Percentiles rank a stretch among this genome's conserved stretches.
Evolutionary conservation across 2,888 invertebrate genomes (phyloP).

Genomic region (Ditula angustiorana): DNA sequence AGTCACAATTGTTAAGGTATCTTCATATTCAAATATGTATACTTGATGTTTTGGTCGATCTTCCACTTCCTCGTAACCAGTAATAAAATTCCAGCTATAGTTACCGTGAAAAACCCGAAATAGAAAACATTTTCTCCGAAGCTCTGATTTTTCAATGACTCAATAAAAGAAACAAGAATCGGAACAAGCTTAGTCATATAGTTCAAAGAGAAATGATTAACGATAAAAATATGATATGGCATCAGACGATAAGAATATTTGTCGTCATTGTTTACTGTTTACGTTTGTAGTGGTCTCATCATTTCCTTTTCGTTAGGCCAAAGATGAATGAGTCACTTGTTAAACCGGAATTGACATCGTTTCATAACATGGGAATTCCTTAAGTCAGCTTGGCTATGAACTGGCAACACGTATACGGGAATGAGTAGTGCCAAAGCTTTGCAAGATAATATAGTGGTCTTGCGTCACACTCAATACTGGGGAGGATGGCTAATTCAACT

Average conservation of each 20-base stretch:
- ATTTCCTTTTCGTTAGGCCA: conserved; percentile 29
- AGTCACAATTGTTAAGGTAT: neutral
- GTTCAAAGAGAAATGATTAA: conserved; percentile 19
- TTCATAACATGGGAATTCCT: conserved; percentile 48
- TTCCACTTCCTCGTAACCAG: neutral
- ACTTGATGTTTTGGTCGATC: neutral
- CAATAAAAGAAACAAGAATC: conserved; percentile 6
- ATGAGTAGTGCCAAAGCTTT: conserved; percentile 43
- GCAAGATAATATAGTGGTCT: conserved; percentile 32
- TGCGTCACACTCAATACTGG: conserved; percentile 26
- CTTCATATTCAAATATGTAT: neutral
- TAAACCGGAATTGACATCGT: conserved; percentile 42
- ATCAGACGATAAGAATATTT: conserved; percentile 33
- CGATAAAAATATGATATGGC: conserved; percentile 34
- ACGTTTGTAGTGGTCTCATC: conserved; percentile 15
- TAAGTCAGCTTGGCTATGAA: conserved; percentile 43
- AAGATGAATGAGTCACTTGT: conserved; percentile 43
- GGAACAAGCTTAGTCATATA: conserved; percentile 16
- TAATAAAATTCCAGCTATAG: neutral
- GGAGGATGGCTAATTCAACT: conserved; percentile 21
- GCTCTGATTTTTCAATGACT: neutral
- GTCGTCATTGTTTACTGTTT: conserved; percentile 36
- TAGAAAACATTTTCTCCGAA: conserved; percentile 20
- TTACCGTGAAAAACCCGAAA: neutral
- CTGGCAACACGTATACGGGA: conserved; percentile 41